Base-by-base conservation (phyloP, 2,888 invertebrate species). In the Pyrrhosoma nymphula region DNA sequence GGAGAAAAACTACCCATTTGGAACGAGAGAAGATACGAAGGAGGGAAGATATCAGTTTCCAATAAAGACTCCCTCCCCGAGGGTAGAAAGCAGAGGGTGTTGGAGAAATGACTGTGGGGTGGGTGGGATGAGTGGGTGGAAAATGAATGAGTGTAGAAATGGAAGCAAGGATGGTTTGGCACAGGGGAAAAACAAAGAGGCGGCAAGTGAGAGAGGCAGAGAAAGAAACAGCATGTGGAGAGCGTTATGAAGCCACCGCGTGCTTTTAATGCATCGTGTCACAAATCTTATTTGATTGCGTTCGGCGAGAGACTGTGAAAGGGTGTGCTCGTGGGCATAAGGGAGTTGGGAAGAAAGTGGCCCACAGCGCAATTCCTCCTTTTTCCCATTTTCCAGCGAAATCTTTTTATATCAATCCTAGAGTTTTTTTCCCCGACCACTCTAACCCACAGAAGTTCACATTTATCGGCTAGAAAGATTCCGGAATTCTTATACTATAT, bases 181-280 rank as follows among this genome's bases (percentile, higher is more conserved):
- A n/a, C 23, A 39, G 39, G 39, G n/a, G 60, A 63, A 39, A 63
- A 30, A 90, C 18, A n/a, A 4, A 30, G 30, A 26, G 60, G 23
- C 30, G 35, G 23, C 20, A 63, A 69, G 47, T 14, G 93, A 35
- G 93, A 35, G 69, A 91, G 91, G 35, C 18, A 89, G 55, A 47
- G 56, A 90, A 18, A 60, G 90, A 60, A 30, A 91, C 39, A 93
- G 39, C 26, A 26, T 39, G 35, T 47, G 63, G 69, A 69, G 93
- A 69, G 3, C 69, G 69, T 93, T 75, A 75, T 93, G 93, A 93
- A 75, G 69, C 93, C 93, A 93, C 93, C 93, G 93, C 93, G 93
- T 93, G 93, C 93, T 75, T 93, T 93, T 93, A 93, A 93, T 93
- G 93, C 93, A 93, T 93, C 93, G 69, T 69, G 75, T 93, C 75